Evolutionary conservation across 2,888 invertebrate species (phyloP).

Genomic region (Lycia hirtaria): DNA sequence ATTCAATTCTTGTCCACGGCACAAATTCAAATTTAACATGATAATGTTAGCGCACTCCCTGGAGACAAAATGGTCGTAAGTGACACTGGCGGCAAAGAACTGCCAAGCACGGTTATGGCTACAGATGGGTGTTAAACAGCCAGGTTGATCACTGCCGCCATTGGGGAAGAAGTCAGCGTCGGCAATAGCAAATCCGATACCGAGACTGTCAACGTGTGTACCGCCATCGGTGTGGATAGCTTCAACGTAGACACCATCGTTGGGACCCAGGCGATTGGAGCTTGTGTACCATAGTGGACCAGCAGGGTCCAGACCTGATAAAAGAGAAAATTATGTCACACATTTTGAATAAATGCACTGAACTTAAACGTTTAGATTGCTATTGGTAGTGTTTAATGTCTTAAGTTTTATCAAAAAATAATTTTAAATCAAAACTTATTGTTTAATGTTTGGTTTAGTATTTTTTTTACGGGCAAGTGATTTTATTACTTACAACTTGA

Average conservation of each 20-base stretch:
- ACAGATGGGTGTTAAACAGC: constrained; percentile 57
- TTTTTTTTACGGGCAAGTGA: too few relatives aligned
- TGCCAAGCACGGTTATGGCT: constrained; percentile 65
- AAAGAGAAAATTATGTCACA: neutral
- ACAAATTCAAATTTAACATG: constrained; percentile 56
- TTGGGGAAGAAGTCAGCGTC: constrained; percentile 86
- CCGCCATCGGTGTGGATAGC: constrained; percentile 73
- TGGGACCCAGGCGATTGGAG: constrained; percentile 42
- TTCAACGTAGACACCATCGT: constrained; percentile 69
- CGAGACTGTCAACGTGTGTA: constrained; percentile 68
- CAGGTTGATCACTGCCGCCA: constrained; percentile 70
- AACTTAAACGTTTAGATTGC: too few relatives aligned
- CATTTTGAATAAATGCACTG: neutral
- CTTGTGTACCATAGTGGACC: constrained; percentile 58
- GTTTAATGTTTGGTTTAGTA: too few relatives aligned
- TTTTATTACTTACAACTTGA: too few relatives aligned
- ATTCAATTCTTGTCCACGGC: constrained; percentile 50
- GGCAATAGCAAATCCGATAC: constrained; percentile 74
- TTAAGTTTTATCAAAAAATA: neutral
- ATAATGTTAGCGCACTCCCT: constrained; percentile 46
- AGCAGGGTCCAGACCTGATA: constrained; percentile 62
- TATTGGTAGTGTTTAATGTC: too few relatives aligned
- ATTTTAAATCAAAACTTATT: too few relatives aligned
- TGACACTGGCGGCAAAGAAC: constrained; percentile 57
- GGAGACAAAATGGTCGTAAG: constrained; percentile 57